A percentile compares a stretch with the other conserved stretches of the same genome.
Evolutionary conservation across 2,797 vertebrate species (phyloP).

Genomic region (Gorsachius magnificus): DNA sequence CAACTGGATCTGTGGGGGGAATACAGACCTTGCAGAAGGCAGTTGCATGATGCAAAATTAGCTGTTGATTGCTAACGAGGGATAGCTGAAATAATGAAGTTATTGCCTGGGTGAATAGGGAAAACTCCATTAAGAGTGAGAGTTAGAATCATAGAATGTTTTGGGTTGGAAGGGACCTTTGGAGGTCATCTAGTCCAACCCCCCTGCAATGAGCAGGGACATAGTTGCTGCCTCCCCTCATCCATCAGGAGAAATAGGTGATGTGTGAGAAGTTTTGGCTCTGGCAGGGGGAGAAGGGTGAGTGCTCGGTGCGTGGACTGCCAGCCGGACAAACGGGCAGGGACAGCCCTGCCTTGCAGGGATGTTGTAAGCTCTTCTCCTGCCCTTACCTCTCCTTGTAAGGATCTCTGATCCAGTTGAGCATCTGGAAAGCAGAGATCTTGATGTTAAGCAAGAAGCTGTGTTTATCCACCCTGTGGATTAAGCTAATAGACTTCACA

Average conservation of each 20-base stretch:
- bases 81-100: background rate
- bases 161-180: no score
- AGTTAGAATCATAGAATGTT: no score
- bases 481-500: background rate
- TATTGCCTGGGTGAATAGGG: background rate
- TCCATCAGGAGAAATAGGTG: background rate
- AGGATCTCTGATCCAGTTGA: background rate
- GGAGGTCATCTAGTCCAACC: no score
- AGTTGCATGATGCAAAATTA: background rate
- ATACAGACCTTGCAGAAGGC: background rate
- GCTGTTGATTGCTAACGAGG: background rate
- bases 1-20: background rate
- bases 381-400: background rate
- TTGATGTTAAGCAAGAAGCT: background rate
- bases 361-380: background rate
- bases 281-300: background rate
- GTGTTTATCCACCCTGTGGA: background rate
- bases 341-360: rapidly evolving
- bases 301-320: background rate
- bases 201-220: no score
- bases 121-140: background rate
- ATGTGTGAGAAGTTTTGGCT: background rate
- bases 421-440: background rate
- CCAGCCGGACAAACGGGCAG: background rate
- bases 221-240: background rate